Conservation (phyloP, 1,140 invertebrate species). For the Drosophila varians region DNA sequence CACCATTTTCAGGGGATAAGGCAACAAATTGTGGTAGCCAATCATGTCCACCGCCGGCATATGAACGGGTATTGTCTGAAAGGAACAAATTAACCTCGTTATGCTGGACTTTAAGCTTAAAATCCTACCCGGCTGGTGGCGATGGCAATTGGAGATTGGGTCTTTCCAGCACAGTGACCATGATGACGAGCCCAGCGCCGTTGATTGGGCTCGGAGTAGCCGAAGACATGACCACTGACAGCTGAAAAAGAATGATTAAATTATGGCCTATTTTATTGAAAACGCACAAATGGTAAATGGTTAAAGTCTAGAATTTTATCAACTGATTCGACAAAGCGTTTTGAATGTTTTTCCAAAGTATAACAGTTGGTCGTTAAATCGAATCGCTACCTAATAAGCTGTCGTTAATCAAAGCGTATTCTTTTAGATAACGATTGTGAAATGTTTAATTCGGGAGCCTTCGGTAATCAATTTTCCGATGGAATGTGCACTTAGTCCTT, state of each 20-base stretch:
- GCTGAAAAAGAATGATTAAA: constrained; percentile 20
- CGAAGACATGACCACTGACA: constrained; percentile 83
- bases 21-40: constrained; percentile 88
- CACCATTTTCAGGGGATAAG: constrained; percentile 85
- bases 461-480: constrained; percentile 7
- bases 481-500: constrained; percentile 35
- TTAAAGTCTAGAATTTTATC: not conserved
- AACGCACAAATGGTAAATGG: not conserved
- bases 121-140: constrained; percentile 83
- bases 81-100: not conserved
- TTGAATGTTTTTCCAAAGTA: not conserved
- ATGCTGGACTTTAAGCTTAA: not conserved
- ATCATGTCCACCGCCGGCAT: constrained; percentile 89
- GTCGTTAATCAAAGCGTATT: not conserved
- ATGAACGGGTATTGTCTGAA: constrained; percentile 86
- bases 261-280: not conserved
- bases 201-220: constrained; percentile 87
- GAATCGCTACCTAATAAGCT: not conserved
- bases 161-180: constrained; percentile 86
- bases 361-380: not conserved
- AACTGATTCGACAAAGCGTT: not conserved
- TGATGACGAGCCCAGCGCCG: constrained; percentile 86
- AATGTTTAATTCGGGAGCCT: not conserved
- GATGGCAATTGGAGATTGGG: constrained; percentile 88
- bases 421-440: not conserved